Base-by-base conservation (phyloP, 2,113 vertebrate genomes). In the Upupa epops region DNA sequence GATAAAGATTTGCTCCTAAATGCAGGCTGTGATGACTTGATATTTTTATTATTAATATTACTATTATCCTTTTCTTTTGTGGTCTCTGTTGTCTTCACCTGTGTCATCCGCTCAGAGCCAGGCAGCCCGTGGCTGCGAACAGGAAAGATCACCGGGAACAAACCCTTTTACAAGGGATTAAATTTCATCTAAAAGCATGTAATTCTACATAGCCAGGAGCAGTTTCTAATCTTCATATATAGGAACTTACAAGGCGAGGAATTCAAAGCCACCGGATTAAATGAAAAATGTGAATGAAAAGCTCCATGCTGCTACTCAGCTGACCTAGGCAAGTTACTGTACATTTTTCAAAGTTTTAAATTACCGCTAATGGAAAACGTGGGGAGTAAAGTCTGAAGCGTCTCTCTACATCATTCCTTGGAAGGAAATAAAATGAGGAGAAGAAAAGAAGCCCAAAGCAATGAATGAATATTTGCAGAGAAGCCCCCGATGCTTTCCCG, bases 211-310 rank as follows among this genome's bases (percentile, higher is more conserved):
- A 91, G 97, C 96, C 97, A 96, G 96, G 79, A 97, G 96, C 88
- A 78, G 90, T 96, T 96, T 95, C 96, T 97, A 97, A 98, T 98
- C 97, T 97, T 97, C 95, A 93, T 96, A 97, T 97, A 73, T 84
- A 97, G 92, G 93, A 97, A 97, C 90, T 93, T 96, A 96, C 93
- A 94, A 96, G 96, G 94, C 70, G 89, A 97, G 92, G 97, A 97
- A 97, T 97, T 97, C 97, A 97, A 98, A 98, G 97, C 95, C 95
- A 90, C 73, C 3, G 85, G 97, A 97, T 98, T 98, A 97, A 97
- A 94, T 93, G 90, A 97, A 98, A 97, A 97, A 97, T 96, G 97
- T 96, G 94, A 96, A 96, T 96, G 96, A 95, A 95, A 89, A 96
- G 91, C 95, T 93, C 59, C 91, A 95, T 95, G 83, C 63, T 92